Evolutionary conservation across 2,797 vertebrate genomes (phyloP).

Genomic region (Onychomys arenicola): DNA sequence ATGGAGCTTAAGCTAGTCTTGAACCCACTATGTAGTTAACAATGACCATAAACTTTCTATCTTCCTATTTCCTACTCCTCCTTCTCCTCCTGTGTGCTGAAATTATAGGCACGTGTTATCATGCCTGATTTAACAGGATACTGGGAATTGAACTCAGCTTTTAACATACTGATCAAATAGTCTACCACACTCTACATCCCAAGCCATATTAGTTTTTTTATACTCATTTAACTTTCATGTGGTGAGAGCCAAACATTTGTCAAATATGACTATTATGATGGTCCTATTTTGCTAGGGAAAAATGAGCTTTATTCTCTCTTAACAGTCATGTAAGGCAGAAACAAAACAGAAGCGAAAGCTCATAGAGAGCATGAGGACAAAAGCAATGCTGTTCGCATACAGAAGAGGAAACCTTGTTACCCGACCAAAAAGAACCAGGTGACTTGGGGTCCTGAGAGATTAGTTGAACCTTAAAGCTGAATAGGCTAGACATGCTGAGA

Average conservation of each 20-base stretch:
- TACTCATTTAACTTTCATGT: slow-evolving; percentile 8
- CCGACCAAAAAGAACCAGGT: neutral
- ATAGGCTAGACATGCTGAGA: neutral
- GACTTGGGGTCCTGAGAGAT: neutral
- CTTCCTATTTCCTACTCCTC: neutral
- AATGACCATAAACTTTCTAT: neutral
- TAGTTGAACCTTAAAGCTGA: neutral
- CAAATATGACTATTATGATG: neutral
- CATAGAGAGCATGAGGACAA: neutral
- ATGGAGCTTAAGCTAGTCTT: neutral
- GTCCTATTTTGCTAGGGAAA: neutral
- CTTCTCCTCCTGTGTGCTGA: neutral
- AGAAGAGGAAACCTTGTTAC: neutral
- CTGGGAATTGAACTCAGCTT: neutral
- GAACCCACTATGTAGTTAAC: neutral
- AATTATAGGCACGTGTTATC: neutral
- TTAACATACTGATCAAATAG: neutral
- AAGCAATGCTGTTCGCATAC: neutral
- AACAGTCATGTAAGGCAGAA: neutral
- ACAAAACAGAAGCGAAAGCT: neutral
- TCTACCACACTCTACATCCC: neutral
- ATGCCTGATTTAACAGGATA: neutral
- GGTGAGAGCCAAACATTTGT: neutral
- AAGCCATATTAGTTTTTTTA: neutral
- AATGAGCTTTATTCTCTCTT: neutral